phyloP scores from a whole-genome alignment of 2,888 invertebrate genomes.

The Thecophora atra region DNA sequence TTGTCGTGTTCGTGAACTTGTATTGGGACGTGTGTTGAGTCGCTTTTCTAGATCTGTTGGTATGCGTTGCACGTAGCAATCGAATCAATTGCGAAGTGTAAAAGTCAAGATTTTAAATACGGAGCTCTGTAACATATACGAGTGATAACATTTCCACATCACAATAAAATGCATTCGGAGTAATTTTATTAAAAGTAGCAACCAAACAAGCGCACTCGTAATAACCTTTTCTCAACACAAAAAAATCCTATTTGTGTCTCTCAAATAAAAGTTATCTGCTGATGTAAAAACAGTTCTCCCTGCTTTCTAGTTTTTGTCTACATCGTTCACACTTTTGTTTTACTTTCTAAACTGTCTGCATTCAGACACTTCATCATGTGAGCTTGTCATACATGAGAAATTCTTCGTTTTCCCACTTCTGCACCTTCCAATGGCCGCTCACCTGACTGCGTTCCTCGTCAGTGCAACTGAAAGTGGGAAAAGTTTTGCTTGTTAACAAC shows the following conservation, averaged over 20 bases:
- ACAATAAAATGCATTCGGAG: not conserved
- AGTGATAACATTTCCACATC: not conserved
- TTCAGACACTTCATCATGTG: no score
- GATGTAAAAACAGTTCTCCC: no score
- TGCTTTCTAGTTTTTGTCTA: no score
- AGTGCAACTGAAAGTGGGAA: not conserved
- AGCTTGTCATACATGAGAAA: not conserved
- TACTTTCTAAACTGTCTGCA: no score
- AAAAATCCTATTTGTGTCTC: no score
- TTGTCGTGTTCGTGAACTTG: not conserved
- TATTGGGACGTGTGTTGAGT: not conserved
- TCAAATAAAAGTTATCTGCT: no score
- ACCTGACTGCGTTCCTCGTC: not conserved
- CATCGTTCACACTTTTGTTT: no score
- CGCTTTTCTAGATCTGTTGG: not conserved
- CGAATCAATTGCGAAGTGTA: not conserved
- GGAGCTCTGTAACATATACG: no score
- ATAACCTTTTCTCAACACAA: no score
- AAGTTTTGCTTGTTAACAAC: conserved; percentile 14
- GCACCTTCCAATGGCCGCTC: not conserved
- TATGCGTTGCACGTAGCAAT: conserved; percentile 6
- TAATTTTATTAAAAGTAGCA: not conserved
- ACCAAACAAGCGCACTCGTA: not conserved
- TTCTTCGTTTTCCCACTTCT: not conserved
- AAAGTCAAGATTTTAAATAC: not conserved